Conservation (phyloP, 2,888 invertebrate genomes). For the Caradrina kadenii region DNA sequence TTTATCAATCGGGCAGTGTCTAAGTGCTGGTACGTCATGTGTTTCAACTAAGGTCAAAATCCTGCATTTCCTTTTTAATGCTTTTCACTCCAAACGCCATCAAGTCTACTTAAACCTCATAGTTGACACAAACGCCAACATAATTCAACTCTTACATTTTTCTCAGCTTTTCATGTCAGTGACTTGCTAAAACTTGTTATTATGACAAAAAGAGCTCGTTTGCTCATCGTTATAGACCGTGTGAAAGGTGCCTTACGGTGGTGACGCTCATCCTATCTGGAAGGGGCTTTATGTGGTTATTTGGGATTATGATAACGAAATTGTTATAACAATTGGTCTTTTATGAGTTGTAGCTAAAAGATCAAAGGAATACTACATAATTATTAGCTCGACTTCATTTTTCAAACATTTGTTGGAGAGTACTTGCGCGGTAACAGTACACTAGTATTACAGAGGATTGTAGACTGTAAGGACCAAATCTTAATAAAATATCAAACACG, state of each 20-base stretch:
- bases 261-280: constrained; percentile 9
- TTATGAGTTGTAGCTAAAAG: not conserved
- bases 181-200: constrained; percentile 54
- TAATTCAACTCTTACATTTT: constrained; percentile 49
- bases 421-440: no score
- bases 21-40: no score
- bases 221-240: constrained; percentile 46
- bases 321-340: not conserved
- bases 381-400: no score
- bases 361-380: not conserved
- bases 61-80: not conserved
- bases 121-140: constrained; percentile 20
- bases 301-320: not conserved
- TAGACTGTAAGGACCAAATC: no score
- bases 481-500: not conserved
- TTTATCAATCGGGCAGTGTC: no score
- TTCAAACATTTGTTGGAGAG: no score
- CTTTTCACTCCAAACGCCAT: constrained; percentile 5
- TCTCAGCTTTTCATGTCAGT: constrained; percentile 35
- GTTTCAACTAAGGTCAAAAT: no score
- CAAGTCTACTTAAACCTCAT: constrained; percentile 27
- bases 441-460: no score
- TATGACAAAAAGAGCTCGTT: constrained; percentile 51
- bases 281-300: constrained; percentile 13
- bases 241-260: constrained; percentile 31